Conservation (phyloP, 2,888 invertebrate species). For the Amphipoea oculea region DNA sequence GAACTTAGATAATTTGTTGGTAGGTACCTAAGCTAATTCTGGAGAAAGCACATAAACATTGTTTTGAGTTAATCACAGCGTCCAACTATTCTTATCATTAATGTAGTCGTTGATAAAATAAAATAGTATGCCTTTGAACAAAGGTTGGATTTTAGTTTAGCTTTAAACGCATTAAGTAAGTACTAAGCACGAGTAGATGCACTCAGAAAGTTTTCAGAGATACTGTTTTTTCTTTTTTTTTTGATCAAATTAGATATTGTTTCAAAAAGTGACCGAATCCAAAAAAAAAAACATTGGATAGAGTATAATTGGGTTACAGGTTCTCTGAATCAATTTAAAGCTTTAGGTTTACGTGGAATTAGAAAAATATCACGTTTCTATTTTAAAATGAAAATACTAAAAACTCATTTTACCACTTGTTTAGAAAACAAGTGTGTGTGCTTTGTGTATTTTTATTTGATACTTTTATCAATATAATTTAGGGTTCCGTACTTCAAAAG, state of each 20-base stretch:
- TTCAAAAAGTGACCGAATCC: not conserved
- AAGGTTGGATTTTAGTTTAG: too few species aligned
- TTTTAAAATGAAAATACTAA: slow-evolving; percentile 6
- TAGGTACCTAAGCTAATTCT: too few species aligned
- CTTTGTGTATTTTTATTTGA: not conserved
- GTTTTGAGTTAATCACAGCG: too few species aligned
- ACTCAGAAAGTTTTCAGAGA: not conserved
- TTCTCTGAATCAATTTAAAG: slow-evolving; percentile 14
- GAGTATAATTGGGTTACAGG: not conserved
- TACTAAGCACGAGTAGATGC: too few species aligned
- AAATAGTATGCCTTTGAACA: too few species aligned
- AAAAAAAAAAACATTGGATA: not conserved
- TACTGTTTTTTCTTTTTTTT: not conserved
- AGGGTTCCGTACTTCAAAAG: too few species aligned
- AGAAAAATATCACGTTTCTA: not conserved
- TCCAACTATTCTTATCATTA: too few species aligned
- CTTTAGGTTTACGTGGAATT: not conserved
- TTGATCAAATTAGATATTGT: not conserved
- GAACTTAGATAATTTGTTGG: too few species aligned
- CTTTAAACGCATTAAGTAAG: too few species aligned
- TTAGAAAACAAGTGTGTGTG: not conserved
- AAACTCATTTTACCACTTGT: not conserved
- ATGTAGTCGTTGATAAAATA: too few species aligned
- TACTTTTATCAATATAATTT: not conserved
- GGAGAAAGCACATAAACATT: too few species aligned